Conservation (phyloP, 2,888 invertebrate species). For the Dusona sp. region DNA sequence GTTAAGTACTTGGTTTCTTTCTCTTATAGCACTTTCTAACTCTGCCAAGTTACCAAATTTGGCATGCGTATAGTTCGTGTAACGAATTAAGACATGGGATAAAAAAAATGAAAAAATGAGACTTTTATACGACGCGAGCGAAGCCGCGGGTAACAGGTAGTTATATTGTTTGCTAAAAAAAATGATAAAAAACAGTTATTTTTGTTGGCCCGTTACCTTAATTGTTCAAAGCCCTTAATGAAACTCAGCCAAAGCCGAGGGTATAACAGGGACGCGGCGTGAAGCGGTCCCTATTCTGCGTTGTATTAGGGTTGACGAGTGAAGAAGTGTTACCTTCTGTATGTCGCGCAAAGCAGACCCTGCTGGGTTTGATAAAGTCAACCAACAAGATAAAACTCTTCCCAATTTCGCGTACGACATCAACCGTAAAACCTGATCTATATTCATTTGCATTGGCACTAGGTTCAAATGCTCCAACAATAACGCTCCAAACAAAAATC, state of each 20-base stretch:
- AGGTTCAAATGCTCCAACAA: no score
- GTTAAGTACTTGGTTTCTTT: no score
- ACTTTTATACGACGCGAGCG: neutral
- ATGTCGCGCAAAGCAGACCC: constrained; percentile 22
- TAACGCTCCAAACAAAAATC: no score
- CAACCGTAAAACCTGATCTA: constrained; percentile 41
- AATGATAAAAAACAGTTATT: neutral
- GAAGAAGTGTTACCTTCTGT: constrained; percentile 27
- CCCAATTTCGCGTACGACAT: constrained; percentile 46
- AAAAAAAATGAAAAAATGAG: neutral
- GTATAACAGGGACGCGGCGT: no score
- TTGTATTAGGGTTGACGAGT: neutral
- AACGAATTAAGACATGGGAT: neutral
- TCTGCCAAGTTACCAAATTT: neutral
- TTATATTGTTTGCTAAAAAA: neutral
- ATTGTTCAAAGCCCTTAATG: constrained; percentile 3
- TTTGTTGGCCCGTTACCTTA: neutral
- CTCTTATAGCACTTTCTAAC: no score
- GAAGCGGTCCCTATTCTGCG: no score
- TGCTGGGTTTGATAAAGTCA: constrained; percentile 33
- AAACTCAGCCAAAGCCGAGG: constrained; percentile 6
- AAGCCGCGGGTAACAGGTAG: neutral
- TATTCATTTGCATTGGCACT: neutral
- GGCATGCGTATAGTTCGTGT: neutral
- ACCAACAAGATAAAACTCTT: constrained; percentile 44